Evolutionary conservation across 1,140 invertebrate genomes (phyloP).

Genomic region (Hyles vespertilio): DNA sequence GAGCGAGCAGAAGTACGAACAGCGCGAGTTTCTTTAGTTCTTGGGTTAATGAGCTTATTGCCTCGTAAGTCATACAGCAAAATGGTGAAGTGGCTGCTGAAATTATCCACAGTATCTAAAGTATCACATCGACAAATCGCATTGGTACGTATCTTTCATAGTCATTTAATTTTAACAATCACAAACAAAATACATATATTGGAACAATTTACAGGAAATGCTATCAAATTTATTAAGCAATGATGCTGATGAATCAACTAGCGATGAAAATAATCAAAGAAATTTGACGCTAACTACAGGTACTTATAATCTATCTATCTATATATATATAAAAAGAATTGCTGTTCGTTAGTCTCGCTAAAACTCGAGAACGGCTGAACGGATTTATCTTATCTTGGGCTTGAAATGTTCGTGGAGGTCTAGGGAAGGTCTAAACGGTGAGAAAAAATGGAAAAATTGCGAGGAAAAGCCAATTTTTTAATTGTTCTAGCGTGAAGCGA

Average conservation of each 20-base stretch:
- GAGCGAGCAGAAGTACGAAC: conserved; percentile 55
- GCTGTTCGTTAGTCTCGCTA: too few relatives aligned
- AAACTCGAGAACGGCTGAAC: too few relatives aligned
- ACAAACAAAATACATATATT: too few relatives aligned
- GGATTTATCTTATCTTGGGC: too few relatives aligned
- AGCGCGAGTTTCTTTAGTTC: conserved; percentile 43
- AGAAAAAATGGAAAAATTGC: too few relatives aligned
- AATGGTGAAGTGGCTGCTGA: conserved; percentile 59
- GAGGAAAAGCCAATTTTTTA: too few relatives aligned
- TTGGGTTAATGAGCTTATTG: conserved; percentile 54
- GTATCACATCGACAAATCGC: conserved; percentile 57
- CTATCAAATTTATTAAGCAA: conserved; percentile 40
- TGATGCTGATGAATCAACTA: conserved; percentile 35
- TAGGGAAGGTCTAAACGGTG: too few relatives aligned
- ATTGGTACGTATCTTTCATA: conserved; percentile 38
- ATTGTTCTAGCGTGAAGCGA: too few relatives aligned
- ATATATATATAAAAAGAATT: too few relatives aligned
- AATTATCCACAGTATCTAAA: conserved; percentile 54
- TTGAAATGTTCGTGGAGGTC: too few relatives aligned
- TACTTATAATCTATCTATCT: not conserved
- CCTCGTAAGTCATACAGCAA: conserved; percentile 46
- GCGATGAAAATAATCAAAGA: conserved; percentile 1
- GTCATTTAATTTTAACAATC: too few relatives aligned
- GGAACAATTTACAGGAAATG: conserved; percentile 35
- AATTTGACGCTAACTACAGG: not conserved